These are phyloP conservation scores for Cistogaster globosa DNA, from an alignment of 2,888 invertebrate species.

Conservation along the genomic window DNA sequence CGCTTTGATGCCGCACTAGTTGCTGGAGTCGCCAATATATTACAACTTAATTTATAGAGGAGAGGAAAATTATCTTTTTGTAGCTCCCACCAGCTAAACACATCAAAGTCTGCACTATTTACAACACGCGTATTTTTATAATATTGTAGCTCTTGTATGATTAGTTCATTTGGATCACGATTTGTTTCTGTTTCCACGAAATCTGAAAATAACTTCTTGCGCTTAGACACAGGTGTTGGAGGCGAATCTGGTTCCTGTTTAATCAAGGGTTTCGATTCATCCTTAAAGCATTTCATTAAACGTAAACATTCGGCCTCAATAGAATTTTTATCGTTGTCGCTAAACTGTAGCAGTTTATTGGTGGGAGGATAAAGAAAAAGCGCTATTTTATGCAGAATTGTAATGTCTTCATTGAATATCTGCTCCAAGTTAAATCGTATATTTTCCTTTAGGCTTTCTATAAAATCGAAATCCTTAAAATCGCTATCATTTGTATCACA, in stretches of 20 bases:
- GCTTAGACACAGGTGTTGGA: too few species aligned
- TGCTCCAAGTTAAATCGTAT: neutral
- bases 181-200: too few species aligned
- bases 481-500: neutral
- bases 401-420: conserved; percentile 3
- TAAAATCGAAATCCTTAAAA: neutral
- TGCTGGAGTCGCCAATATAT: too few species aligned
- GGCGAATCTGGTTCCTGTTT: neutral
- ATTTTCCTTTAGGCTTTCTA: neutral
- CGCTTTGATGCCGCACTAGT: too few species aligned
- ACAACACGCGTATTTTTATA: too few species aligned
- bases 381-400: conserved; percentile 21
- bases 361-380: conserved; percentile 41
- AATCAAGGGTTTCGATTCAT: neutral
- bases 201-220: too few species aligned
- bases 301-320: conserved; percentile 12
- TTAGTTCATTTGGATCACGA: too few species aligned
- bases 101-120: too few species aligned
- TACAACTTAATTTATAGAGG: too few species aligned
- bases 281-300: conserved; percentile 4
- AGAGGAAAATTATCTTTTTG: too few species aligned
- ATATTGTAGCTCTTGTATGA: too few species aligned
- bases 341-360: conserved; percentile 26
- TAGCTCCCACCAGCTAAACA: too few species aligned
- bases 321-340: neutral